Base-by-base conservation (phyloP, 2,113 vertebrate genomes). In the Bettongia penicillata region DNA sequence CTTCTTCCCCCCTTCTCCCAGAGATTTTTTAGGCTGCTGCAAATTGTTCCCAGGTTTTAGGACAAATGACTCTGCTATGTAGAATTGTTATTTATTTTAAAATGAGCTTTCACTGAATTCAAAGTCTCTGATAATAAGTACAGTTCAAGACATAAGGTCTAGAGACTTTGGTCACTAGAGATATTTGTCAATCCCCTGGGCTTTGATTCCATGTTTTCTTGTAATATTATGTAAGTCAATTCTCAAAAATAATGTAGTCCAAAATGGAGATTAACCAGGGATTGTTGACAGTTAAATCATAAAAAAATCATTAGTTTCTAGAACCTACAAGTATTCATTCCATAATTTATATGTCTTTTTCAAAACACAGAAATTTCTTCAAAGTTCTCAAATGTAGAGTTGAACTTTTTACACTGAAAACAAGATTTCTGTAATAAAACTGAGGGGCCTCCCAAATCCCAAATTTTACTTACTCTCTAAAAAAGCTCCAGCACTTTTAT, bases 171-270 rank as follows among this genome's bases (percentile, higher is more conserved):
- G 47, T 94, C 95, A 50, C 93, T 16, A 57, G 97, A 51, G 94
- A 94, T 0, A 0, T 90, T 91, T 94, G 92, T 91, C 53, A 89
- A 24, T 90, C 95, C 96, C 94, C 55, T 28, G n/a, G 93, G 89
- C 8, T 0, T 96, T 96, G 91, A 96, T 43, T 94, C 94, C 37
- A 52, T 97, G 96, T 97, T 97, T 97, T 91, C 50, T 95, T 95
- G 51, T 53, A 90, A 94, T 95, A 90, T 37, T 95, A 57, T 48
- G 89, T 92, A 93, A 89, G 94, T 31, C 57, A 51, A 57, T 94
- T 93, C 68, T 94, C 49, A 96, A 90, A 96, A 90, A 12, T 57
- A 89, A 91, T 26, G 91, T 47, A 31, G 50, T 90, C 61, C 89
- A 51, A 89, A 48, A 22, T 51, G 95, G 61, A 55, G 51, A 84